Base-by-base conservation (phyloP, 1,140 invertebrate genomes). In the Belonocnema kinseyi region DNA sequence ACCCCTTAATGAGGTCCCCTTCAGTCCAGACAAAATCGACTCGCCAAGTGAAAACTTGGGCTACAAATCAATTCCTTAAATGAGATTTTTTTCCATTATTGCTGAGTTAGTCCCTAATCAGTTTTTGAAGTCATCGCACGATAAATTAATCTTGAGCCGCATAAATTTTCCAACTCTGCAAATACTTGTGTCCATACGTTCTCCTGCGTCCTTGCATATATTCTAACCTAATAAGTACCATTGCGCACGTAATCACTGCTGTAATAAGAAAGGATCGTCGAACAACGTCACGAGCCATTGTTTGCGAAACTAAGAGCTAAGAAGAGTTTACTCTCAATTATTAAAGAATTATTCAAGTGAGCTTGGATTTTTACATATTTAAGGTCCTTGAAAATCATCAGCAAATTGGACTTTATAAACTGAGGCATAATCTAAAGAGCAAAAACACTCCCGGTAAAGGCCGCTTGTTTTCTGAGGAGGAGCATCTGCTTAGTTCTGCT, bases 231-330 rank as follows among this genome's bases (percentile, higher is more conserved):
- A 82, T 78, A 82, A 83, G 83, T 77, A 66, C 78, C 71, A 75
- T 82, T 76, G 75, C 77, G 80, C 77, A 80, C 80, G 80, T 66
- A 66, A 66, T 82, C 80, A 82, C 66, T 79, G 80, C 76, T 77
- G 78, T 78, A 76, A 78, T 76, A 52, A 77, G 76, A 74, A 80
- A 82, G 73, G 77, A 85, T 85, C 81, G 81, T 80, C 78, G 75
- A 75, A 75, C 72, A 72, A 76, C 81, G 81, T 80, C 80, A 77
- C 53, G 52, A n/a, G 56, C 71, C 71, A 66, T 77, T 77, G 71
- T 53, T 40, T 72, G 40, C 66, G 61, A 66, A 66, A 66, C 33
- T 16, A 66, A 40, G 61, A 66, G 61, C 61, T 26, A 40, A 66
- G 33, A 66, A 19, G 61, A 26, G 61, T 66, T 26, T 66, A 46